A percentile compares a stretch with the other conserved stretches of the same genome.
Evolutionary conservation across 2,113 vertebrate genomes (phyloP).

Genomic region (Dicerorhinus sumatrensis): DNA sequence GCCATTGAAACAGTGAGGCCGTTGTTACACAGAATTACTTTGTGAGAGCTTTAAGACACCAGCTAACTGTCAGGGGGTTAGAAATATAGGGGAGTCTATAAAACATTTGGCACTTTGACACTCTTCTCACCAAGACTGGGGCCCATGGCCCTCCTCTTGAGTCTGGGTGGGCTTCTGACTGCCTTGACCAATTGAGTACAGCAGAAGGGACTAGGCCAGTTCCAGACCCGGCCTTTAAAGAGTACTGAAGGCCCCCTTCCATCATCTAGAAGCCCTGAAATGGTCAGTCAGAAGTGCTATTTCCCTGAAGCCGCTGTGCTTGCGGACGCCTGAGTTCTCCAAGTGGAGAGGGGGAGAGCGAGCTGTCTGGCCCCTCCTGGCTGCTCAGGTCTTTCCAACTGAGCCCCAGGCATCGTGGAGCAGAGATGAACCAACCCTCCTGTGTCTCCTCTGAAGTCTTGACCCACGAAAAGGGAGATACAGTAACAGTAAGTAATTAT

Average conservation of each 20-base stretch:
- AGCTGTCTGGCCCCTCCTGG: rapidly evolving
- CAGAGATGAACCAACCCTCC: neutral
- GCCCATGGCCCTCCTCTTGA: neutral
- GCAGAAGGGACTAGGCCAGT: neutral
- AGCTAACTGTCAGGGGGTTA: neutral
- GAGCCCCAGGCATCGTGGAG: neutral
- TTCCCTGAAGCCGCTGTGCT: neutral
- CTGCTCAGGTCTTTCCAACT: neutral
- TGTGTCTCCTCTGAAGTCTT: neutral
- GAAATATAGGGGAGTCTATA: too few species aligned
- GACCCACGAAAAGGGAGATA: too few species aligned
- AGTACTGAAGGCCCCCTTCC: neutral
- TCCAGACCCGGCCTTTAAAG: neutral
- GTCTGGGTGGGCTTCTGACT: neutral
- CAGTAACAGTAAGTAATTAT: rapidly evolving
- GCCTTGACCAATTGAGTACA: neutral
- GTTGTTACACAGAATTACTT: neutral
- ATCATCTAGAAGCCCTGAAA: neutral
- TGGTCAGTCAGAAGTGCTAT: neutral
- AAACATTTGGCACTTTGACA: neutral
- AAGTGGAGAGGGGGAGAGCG: rapidly evolving
- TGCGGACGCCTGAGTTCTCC: neutral
- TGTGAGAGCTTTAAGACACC: too few species aligned
- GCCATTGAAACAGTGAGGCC: rapidly evolving
- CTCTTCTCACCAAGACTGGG: too few species aligned